Percentiles rank a stretch among this genome's conserved stretches.
Evolutionary conservation across 2,888 invertebrate genomes (phyloP).

Genomic region (Trissolcus brochymenae): DNA sequence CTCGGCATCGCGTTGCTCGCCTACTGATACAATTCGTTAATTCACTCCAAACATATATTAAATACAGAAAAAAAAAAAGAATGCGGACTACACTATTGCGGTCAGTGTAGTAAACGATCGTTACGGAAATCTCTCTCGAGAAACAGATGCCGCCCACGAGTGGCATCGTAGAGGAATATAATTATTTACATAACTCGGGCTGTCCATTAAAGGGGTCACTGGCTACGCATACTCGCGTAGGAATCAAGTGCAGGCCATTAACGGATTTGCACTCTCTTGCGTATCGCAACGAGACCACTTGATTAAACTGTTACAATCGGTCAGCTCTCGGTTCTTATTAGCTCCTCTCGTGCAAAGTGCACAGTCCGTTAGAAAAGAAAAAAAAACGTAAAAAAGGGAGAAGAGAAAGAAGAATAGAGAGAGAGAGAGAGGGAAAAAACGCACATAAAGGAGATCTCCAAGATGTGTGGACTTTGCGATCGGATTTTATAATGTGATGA

Average conservation of each 20-base stretch:
- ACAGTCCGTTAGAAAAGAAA: conserved; percentile 3
- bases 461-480: no score
- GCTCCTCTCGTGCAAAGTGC: conserved; percentile 15
- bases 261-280: conserved; percentile 22
- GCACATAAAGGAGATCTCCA: no score
- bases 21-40: conserved; percentile 26
- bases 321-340: conserved; percentile 20
- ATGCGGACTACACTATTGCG: conserved; percentile 23
- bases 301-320: conserved; percentile 45
- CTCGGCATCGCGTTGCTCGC: not conserved
- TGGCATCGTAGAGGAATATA: conserved; percentile 52
- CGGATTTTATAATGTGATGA: not conserved
- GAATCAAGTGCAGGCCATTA: conserved; percentile 39
- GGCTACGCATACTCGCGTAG: conserved; percentile 46
- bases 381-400: not conserved
- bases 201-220: conserved; percentile 54
- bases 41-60: conserved; percentile 9
- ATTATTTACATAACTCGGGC: conserved; percentile 64
- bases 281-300: conserved; percentile 10
- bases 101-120: conserved; percentile 63
- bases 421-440: no score
- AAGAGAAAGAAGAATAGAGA: not conserved
- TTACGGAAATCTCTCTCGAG: conserved; percentile 64
- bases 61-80: conserved; percentile 21
- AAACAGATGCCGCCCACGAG: conserved; percentile 65